Base-by-base conservation (phyloP, 2,888 invertebrate genomes). In the Drosophila algonquin region DNA sequence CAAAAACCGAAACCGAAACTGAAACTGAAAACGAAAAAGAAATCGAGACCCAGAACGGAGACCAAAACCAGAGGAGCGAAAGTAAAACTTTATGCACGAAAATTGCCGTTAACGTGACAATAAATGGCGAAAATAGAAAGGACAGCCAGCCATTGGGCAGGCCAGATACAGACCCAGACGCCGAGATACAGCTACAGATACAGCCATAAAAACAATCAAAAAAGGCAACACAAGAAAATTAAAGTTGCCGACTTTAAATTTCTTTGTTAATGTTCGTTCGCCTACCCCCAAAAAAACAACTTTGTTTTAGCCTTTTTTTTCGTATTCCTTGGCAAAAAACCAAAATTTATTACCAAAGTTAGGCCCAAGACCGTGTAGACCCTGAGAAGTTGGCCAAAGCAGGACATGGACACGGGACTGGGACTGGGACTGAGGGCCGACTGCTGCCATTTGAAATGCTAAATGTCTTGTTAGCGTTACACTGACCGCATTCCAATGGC, bases 281-380 rank as follows among this genome's bases (percentile, higher is more conserved):
- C 30, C 18, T 2, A 18, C 27, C 18, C 58, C 52, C 57, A 52
- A 52, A 52, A 52, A 27, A 35, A 40, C 52, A 60, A 60, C 21
- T 63, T 73, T 59, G 32, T 27, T 40, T 55, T 60, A 14, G 14
- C 14, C n/a, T n/a, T 40, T 40, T 40, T 40, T 14, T 40, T 1
- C n/a, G 2, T 40, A 40, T 40, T 72, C 67, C 69, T 77, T 74
- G 68, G 69, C 57, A 32, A 75, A 81, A 73, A 81, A 73, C 87
- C 76, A 75, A 76, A 85, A 85, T 85, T 85, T 85, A 85, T 85
- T 77, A 79, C 84, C 73, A 75, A 85, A 85, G 81, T 85, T 85
- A 67, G 53, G 75, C 71, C 54, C 72, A 74, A 82, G 68, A 59
- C 75, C 73, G 62, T 81, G 69, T 81, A 79, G 65, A 80, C 59